Percentiles rank a stretch among this genome's conserved stretches.
These are phyloP conservation scores for Villa cingulata DNA, from an alignment of 2,888 invertebrate genomes.

Conservation along the genomic window DNA sequence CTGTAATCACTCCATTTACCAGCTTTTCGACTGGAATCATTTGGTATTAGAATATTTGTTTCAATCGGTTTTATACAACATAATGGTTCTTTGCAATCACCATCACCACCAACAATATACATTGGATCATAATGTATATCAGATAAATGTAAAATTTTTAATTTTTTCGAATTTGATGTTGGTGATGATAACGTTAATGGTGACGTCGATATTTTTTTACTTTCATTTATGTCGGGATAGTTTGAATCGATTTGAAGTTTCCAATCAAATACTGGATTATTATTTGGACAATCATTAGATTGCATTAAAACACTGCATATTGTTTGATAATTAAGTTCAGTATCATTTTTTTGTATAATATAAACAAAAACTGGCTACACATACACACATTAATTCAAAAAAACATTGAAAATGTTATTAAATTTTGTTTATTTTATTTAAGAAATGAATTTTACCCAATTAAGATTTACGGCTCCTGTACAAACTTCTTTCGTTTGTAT, in stretches of 20 bases:
- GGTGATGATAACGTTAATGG: too few species aligned
- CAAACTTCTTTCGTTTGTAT: constrained; percentile 50
- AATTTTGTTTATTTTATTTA: constrained; percentile 10
- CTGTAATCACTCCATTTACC: constrained; percentile 74
- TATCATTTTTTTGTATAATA: not conserved
- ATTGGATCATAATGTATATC: constrained; percentile 65
- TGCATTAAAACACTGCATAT: constrained; percentile 28
- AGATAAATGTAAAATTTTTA: constrained; percentile 26
- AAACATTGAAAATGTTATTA: constrained; percentile 3
- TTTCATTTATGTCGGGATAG: not conserved
- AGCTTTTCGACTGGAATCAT: constrained; percentile 36
- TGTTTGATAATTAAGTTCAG: constrained; percentile 13
- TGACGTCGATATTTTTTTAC: not conserved
- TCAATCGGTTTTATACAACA: constrained; percentile 50
- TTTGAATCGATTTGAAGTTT: constrained; percentile 18
- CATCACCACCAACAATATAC: constrained; percentile 52
- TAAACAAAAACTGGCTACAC: not conserved
- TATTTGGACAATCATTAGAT: constrained; percentile 21
- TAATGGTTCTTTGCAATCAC: constrained; percentile 58
- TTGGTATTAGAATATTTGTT: constrained; percentile 8
- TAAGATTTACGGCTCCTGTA: constrained; percentile 42
- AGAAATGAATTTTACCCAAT: constrained; percentile 39
- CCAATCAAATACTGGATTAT: constrained; percentile 24
- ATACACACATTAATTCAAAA: too few species aligned
- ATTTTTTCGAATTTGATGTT: not conserved